A percentile compares a stretch with the other conserved stretches of the same genome.
These are phyloP conservation scores for Synodontis membranacea DNA, from an alignment of 2,113 vertebrate species.

Conservation along the genomic window DNA sequence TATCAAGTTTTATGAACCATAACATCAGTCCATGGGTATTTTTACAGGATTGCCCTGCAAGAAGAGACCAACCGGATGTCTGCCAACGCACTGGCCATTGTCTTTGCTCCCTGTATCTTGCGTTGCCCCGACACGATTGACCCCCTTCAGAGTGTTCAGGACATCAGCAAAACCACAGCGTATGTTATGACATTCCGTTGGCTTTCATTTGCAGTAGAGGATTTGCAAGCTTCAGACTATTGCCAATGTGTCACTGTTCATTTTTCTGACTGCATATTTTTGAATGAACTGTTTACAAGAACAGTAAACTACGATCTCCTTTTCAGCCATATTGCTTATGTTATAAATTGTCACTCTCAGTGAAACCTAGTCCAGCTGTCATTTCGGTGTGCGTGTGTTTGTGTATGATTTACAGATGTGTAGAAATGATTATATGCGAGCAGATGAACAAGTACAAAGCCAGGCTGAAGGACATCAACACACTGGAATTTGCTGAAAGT, in stretches of 20 bases:
- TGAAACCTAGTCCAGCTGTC: neutral
- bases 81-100: conserved; percentile 94
- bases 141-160: conserved; percentile 92
- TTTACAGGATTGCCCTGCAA: conserved; percentile 86
- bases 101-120: conserved; percentile 97
- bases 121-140: conserved; percentile 93
- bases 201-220: no score
- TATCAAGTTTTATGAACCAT: neutral
- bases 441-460: conserved; percentile 98
- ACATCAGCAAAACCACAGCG: conserved; percentile 98
- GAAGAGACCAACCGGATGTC: conserved; percentile 99
- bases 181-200: conserved; percentile 66
- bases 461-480: conserved; percentile 94
- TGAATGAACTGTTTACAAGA: neutral
- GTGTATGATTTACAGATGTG: conserved; percentile 76
- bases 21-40: conserved; percentile 27
- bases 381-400: neutral
- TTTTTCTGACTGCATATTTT: neutral
- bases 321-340: neutral
- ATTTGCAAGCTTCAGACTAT: neutral
- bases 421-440: conserved; percentile 91
- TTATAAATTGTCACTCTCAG: neutral
- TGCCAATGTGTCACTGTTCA: neutral
- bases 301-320: neutral
- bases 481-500: conserved; percentile 95